Base-by-base conservation (phyloP, 35 echinoderm and acorn worm species). In the Holothuria glaberrima region DNA sequence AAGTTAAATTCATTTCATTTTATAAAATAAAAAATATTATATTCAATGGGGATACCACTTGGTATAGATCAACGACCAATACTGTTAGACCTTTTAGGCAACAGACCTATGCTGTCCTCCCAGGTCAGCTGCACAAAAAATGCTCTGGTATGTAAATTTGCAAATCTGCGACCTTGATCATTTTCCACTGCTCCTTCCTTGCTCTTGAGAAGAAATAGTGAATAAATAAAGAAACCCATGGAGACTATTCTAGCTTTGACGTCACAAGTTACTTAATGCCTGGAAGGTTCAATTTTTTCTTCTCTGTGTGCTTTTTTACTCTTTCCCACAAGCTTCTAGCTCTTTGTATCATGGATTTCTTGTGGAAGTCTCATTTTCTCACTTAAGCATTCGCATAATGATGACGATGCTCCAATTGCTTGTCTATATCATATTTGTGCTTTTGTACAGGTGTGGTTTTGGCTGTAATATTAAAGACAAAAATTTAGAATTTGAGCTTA, bases 201-300 rank as follows among this genome's bases (percentile, higher is more conserved):
- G 71, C 71, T 48, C 32, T 75, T 22, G 66, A n/a, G 71, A 75
- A n/a, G 66, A 54, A 54, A 54, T 54, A 54, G 50, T 54, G 66
- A 41, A 75, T 31, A 75, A 75, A 31, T 75, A 38, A n/a, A 35
- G 71, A 32, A 41, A 34, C 71, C 28, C 44, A 21, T n/a, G 17
- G 34, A 75, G 71, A 75, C 71, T 75, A 75, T 29, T 16, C 34
- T 75, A 41, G 71, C 44, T 75, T 75, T 75, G 71, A 75, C 71
- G 71, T 75, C 71, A 75, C 71, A 75, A 75, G 71, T 75, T 75
- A 75, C 44, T 38, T 38, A 75, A 75, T 75, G 71, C 29, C 71
- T 75, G 71, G 71, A 38, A 75, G 71, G 71, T 41, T 75, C 31
- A 69, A 27, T 69, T 69, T 69, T 69, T 69, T 54, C 50, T 54